These are phyloP conservation scores for Anguilla megastoma DNA, from an alignment of 2,797 vertebrate genomes.

Conservation along the genomic window DNA sequence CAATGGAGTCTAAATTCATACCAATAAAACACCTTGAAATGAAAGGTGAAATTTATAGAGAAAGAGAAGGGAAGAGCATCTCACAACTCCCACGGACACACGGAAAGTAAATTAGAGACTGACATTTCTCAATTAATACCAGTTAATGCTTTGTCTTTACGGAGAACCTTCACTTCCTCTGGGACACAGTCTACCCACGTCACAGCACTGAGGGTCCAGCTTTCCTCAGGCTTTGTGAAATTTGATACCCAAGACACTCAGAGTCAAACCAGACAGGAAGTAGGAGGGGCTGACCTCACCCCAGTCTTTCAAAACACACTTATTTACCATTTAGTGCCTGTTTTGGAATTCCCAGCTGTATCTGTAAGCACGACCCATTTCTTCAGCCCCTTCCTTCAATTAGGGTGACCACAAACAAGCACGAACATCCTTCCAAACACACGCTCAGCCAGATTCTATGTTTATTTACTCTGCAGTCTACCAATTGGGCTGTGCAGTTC, in stretches of 20 bases:
- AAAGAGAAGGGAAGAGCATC: not conserved
- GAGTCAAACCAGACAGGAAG: not conserved
- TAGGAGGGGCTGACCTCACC: not conserved
- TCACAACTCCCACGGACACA: not conserved
- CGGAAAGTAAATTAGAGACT: not conserved
- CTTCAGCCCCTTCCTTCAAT: not conserved
- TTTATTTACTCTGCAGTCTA: not conserved
- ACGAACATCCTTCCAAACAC: not conserved
- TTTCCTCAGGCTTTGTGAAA: not conserved
- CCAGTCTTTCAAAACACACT: not conserved
- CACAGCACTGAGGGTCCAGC: not conserved
- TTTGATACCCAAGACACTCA: not conserved
- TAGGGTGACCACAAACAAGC: not conserved
- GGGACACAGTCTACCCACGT: not conserved
- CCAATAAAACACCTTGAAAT: slow-evolving; percentile 1
- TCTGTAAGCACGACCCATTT: not conserved
- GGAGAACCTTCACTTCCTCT: not conserved
- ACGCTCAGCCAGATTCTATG: not conserved
- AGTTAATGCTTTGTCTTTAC: not conserved
- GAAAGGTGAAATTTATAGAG: not conserved
- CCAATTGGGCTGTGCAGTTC: not conserved
- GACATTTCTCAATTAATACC: not conserved
- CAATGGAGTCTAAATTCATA: not conserved
- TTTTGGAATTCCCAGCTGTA: not conserved
- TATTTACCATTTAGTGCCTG: not conserved